Evolutionary conservation across 1,140 invertebrate genomes (phyloP), one percentile per base, ranked within the genome.

Genomic region (Temnothorax nylanderi): DNA sequence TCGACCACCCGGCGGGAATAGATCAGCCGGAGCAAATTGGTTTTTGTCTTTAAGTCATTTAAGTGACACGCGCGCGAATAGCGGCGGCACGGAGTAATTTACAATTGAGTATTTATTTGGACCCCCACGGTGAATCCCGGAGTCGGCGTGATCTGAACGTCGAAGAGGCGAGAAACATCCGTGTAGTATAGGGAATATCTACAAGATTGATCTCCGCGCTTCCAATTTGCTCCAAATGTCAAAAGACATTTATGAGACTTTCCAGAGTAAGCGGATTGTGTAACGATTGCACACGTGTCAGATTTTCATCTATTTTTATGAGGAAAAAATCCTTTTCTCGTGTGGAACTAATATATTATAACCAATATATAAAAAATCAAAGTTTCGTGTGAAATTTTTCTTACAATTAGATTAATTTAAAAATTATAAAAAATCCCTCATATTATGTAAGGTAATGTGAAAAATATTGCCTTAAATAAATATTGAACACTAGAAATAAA

Each of bases 1-100:
- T 75, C 32, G 37, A 11, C 76, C 62, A 65, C 44, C 51, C 37
- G 37, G 67, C 51, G 26, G 16, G 54, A 82, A 47, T 47, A 60
- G 78, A 82, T 82, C 65, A 71, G 49, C 37, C 67, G 26, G 41
- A 21, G 41, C 26, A 74, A 82, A 74, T 74, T 74, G 18, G 26
- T 71, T 44, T 56, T 44, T 51, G 8, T 26, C 41, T 75, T 84
- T 60, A 82, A 82, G 18, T 47, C 51, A 74, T 26, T 26, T 26
- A 26, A 26, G 26, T 26, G 26, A 26, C 26, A 26, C 26, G 26
- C 51, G 44, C 37, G 11, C 26, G 49, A 71, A 41, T 16, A 54
- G 21, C 37, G 54, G 11, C 8, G 37, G 37, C 37, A 41, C 18
- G 18, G 13, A 1, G n/a, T 41, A 44, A 71, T 71, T 82, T 58